A percentile compares a stretch with the other conserved stretches of the same genome.
phyloP scores from a whole-genome alignment of 2,113 vertebrate genomes.

The Phylloscopus whistleri region DNA sequence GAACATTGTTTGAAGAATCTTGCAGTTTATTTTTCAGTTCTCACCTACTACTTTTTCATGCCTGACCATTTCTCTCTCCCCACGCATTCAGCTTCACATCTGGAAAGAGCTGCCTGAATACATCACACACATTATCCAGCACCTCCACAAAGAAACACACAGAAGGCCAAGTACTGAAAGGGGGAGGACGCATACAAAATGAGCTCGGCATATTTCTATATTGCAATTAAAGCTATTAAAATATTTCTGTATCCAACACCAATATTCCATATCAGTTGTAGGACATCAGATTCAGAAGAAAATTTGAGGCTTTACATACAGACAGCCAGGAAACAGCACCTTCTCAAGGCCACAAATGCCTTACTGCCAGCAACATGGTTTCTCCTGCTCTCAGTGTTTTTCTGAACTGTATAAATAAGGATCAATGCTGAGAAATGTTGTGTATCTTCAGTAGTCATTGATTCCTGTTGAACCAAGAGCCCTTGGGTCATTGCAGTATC shows the following conservation, averaged over 20 bases:
- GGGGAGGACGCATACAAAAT: background rate
- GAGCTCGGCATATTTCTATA: background rate
- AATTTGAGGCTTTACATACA: background rate
- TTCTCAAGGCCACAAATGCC: background rate
- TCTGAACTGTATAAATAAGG: background rate
- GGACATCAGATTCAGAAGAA: background rate
- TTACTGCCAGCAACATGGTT: background rate
- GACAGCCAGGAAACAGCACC: background rate
- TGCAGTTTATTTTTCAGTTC: background rate
- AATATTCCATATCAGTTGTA: background rate
- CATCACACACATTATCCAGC: background rate
- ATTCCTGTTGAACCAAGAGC: background rate
- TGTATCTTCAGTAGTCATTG: background rate
- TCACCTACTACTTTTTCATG: background rate
- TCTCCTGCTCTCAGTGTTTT: background rate
- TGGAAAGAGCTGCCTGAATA: background rate
- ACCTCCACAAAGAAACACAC: background rate
- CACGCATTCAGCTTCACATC: background rate
- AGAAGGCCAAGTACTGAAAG: background rate
- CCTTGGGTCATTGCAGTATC: background rate
- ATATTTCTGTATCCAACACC: background rate
- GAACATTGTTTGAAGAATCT: background rate
- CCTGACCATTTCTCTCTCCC: background rate
- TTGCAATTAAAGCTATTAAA: background rate
- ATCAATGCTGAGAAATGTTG: background rate